Evolutionary conservation across 1,140 invertebrate genomes (phyloP).

Genomic region (Zaprionus tsacasi): DNA sequence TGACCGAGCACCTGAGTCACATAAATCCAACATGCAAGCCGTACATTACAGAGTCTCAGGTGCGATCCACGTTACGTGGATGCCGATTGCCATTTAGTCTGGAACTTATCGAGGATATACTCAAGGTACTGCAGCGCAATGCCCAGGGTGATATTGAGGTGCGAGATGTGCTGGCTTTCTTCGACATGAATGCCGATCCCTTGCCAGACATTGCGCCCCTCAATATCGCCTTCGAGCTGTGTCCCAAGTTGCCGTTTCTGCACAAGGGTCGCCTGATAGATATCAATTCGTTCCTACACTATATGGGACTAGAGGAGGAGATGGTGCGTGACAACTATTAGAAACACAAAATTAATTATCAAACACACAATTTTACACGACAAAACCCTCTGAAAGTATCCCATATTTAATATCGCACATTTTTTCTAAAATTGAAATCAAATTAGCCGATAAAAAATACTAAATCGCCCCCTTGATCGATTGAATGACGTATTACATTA

Average conservation of each 20-base stretch:
- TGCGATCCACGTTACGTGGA: slow-evolving; percentile 87
- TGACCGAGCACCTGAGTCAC: slow-evolving; percentile 88
- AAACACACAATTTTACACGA: not conserved
- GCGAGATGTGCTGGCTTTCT: slow-evolving; percentile 76
- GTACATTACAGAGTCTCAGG: slow-evolving; percentile 85
- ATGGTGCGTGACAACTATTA: slow-evolving; percentile 59
- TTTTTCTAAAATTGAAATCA: not conserved
- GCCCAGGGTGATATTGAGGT: slow-evolving; percentile 86
- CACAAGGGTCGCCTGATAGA: slow-evolving; percentile 77
- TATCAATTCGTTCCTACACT: slow-evolving; percentile 72
- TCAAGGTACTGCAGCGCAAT: slow-evolving; percentile 87
- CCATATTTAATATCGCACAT: too few relatives aligned
- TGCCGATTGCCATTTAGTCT: slow-evolving; percentile 88
- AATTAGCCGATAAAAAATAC: not conserved
- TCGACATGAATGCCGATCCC: slow-evolving; percentile 68
- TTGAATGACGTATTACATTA: not conserved
- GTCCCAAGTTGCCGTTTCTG: slow-evolving; percentile 76
- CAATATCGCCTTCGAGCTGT: slow-evolving; percentile 80
- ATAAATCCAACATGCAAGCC: slow-evolving; percentile 87
- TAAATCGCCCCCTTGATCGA: not conserved
- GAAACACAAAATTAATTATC: slow-evolving; percentile 22
- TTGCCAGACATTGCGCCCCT: slow-evolving; percentile 76
- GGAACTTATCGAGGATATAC: slow-evolving; percentile 88
- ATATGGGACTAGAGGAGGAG: slow-evolving; percentile 74
- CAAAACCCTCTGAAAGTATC: too few relatives aligned